Evolutionary conservation across 2,888 invertebrate species (phyloP), one percentile per base, ranked within the genome.

Genomic region (Diadegma fenestrale): DNA sequence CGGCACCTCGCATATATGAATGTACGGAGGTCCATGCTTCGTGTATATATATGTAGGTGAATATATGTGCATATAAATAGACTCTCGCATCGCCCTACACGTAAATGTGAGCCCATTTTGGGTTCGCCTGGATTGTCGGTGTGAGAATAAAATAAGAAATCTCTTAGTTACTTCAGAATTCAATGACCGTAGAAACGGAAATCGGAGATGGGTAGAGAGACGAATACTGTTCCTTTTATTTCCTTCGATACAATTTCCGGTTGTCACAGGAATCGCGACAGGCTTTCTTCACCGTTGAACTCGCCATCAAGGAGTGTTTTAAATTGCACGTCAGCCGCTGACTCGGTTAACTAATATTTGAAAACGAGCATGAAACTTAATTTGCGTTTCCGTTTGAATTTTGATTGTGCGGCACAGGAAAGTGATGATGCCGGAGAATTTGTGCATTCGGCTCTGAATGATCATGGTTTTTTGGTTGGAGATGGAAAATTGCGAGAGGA

Each of bases 91-190:
- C 22, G 54, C 22, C 54, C 54, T 22, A 4, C 22, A 26, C 17
- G 41, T n/a, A 41, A 48, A 71, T 79, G 14, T 45, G 19, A 14
- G 51, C 37, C 10, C 10, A 30, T 22, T 4, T 75, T 64, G 45
- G 30, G 41, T 69, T 81, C 26, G n/a, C 43, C 71, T 69, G 51
- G 71, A 71, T 77, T 76, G 63, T 75, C 61, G 37, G n/a, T 22
- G 58, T 26, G 45, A 69, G n/a, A 58, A 75, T 81, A 75, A 66
- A 69, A 30, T 48, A 61, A 45, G 45, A 22, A 81, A 81, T 69
- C 75, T 68, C 37, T 69, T 68, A 33, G 75, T 69, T 81, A 66
- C 45, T 43, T 77, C 63, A 76, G 71, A 76, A 77, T 81, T 77
- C 77, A 71, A 33, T 22, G 69, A 41, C 68, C 69, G 26, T 30